These are phyloP conservation scores for Ceratoteleas bidentatus DNA, from an alignment of 1,140 invertebrate genomes.

Conservation along the genomic window DNA sequence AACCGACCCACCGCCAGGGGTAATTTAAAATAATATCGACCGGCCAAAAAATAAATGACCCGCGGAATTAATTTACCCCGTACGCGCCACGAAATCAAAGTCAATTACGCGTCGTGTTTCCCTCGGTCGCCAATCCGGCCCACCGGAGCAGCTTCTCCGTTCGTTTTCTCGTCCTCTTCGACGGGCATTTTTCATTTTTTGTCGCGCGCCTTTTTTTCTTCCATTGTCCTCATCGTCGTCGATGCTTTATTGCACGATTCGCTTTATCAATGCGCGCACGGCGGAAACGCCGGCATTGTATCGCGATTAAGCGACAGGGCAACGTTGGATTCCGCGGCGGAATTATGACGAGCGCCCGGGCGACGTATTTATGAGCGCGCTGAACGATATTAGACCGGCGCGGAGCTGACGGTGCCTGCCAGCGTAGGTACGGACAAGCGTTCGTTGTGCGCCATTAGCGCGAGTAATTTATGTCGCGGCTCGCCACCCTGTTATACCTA, in stretches of 20 bases:
- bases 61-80: slow-evolving; percentile 35
- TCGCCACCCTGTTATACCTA: slow-evolving; percentile 56
- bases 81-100: slow-evolving; percentile 42
- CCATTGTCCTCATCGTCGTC: slow-evolving; percentile 18
- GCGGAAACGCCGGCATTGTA: slow-evolving; percentile 61
- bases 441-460: slow-evolving; percentile 71
- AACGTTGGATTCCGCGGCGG: slow-evolving; percentile 50
- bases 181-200: slow-evolving; percentile 22
- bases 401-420: slow-evolving; percentile 63
- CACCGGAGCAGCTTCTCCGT: slow-evolving; percentile 16
- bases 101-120: slow-evolving; percentile 46
- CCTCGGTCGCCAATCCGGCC: slow-evolving; percentile 43
- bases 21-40: slow-evolving; percentile 41
- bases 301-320: slow-evolving; percentile 71
- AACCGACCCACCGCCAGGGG: neutral
- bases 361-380: slow-evolving; percentile 71
- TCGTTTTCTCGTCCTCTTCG: no score
- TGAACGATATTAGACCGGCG: slow-evolving; percentile 73
- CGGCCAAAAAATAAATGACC: slow-evolving; percentile 22
- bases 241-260: slow-evolving; percentile 19
- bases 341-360: slow-evolving; percentile 68
- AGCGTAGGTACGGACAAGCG: slow-evolving; percentile 67
- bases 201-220: slow-evolving; percentile 12
- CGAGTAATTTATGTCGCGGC: slow-evolving; percentile 69
- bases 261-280: slow-evolving; percentile 69